phyloP scores from a whole-genome alignment of 2,888 invertebrate species.

The Mythimna ferrago region DNA sequence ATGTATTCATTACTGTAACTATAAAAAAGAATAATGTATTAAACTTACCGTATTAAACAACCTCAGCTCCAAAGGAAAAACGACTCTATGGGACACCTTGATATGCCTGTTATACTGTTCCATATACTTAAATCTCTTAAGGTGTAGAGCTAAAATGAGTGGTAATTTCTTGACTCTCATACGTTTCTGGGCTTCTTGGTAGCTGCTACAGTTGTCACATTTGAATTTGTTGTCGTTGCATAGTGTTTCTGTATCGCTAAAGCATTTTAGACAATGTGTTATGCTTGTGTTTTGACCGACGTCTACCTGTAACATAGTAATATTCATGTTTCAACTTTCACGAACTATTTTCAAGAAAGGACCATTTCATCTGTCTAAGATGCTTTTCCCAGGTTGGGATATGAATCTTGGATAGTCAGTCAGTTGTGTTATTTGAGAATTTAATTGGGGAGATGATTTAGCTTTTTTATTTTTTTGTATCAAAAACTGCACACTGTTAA shows the following conservation, averaged over 20 bases:
- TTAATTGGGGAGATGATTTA: too few relatives aligned
- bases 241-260: conserved; percentile 99
- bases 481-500: too few relatives aligned
- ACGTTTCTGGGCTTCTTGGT: conserved; percentile 99
- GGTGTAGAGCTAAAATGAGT: conserved; percentile 98
- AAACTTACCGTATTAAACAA: conserved; percentile 98
- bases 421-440: too few relatives aligned
- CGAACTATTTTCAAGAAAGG: neutral
- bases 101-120: conserved; percentile 99
- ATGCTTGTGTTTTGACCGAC: conserved; percentile 99
- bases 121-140: conserved; percentile 99
- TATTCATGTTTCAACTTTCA: neutral
- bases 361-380: neutral
- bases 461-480: too few relatives aligned
- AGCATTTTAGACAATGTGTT: conserved; percentile 99
- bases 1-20: too few relatives aligned
- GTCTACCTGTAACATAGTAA: conserved; percentile 94
- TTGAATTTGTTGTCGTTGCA: conserved; percentile 99
- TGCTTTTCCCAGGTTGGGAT: too few relatives aligned
- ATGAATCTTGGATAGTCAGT: too few relatives aligned
- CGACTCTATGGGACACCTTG: conserved; percentile 99
- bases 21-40: conserved; percentile 9
- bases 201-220: conserved; percentile 99
- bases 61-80: conserved; percentile 99
- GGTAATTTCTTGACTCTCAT: conserved; percentile 99